These are phyloP conservation scores for Hoplodrina ambigua DNA, from an alignment of 2,888 invertebrate genomes.

Conservation along the genomic window DNA sequence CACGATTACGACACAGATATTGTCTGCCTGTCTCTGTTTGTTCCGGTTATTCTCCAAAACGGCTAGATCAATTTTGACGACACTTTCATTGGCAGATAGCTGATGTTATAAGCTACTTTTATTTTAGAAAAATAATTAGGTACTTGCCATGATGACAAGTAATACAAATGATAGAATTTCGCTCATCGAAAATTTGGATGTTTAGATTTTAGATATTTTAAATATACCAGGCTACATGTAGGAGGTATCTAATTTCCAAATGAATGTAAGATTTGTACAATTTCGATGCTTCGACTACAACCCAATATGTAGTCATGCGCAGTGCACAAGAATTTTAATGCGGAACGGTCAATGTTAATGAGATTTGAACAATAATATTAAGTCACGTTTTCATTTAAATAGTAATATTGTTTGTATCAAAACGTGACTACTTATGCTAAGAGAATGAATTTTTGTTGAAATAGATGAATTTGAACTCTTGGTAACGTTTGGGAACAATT, in stretches of 20 bases:
- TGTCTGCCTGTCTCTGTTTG: too few relatives aligned
- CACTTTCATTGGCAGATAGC: too few relatives aligned
- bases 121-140: too few relatives aligned
- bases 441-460: background rate
- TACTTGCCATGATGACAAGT: too few relatives aligned
- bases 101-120: too few relatives aligned
- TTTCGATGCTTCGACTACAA: constrained; percentile 12
- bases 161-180: too few relatives aligned
- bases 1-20: too few relatives aligned
- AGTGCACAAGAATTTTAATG: constrained; percentile 48
- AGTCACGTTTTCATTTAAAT: constrained; percentile 30
- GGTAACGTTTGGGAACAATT: background rate
- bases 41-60: too few relatives aligned
- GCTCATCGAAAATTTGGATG: too few relatives aligned
- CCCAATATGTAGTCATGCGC: constrained; percentile 25
- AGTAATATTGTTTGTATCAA: background rate
- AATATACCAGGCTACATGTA: background rate
- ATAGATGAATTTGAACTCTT: constrained; percentile 15
- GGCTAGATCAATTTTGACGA: too few relatives aligned
- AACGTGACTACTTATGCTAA: constrained; percentile 3
- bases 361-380: constrained; percentile 37
- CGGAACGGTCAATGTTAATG: constrained; percentile 50
- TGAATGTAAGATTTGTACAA: constrained; percentile 33
- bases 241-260: background rate
- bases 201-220: too few relatives aligned